A percentile compares a stretch with the other conserved stretches of the same genome.
phyloP scores from a whole-genome alignment of 1,140 invertebrate species.

The Pemphigus obesinymphae region DNA sequence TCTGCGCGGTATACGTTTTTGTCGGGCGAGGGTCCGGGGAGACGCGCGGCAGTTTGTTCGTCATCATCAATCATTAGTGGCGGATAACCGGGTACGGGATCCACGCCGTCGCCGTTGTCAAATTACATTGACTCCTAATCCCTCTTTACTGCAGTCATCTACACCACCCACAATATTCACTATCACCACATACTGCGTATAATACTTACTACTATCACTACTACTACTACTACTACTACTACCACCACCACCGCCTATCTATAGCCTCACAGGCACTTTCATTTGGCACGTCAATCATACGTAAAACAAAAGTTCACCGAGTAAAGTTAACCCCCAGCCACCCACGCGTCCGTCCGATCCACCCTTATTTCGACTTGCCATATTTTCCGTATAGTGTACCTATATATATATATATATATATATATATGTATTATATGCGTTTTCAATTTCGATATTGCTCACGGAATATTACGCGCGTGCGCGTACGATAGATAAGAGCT shows the following conservation, averaged over 20 bases:
- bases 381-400: too few relatives aligned
- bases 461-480: not conserved
- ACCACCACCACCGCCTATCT: not conserved
- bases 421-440: not conserved
- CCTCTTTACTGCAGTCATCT: not conserved
- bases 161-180: not conserved
- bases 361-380: not conserved
- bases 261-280: not conserved
- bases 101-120: not conserved
- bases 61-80: slow-evolving; percentile 7
- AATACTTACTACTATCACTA: too few relatives aligned
- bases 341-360: not conserved
- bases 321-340: not conserved
- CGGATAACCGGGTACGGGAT: not conserved
- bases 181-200: not conserved
- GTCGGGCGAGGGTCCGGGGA: not conserved
- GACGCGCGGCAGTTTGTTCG: not conserved
- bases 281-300: slow-evolving; percentile 25
- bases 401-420: too few relatives aligned
- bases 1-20: not conserved
- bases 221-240: not conserved
- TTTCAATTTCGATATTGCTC: not conserved
- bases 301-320: slow-evolving; percentile 1
- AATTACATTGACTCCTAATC: slow-evolving; percentile 29
- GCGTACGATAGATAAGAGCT: not conserved